A percentile compares a stretch with the other conserved stretches of the same genome.
These are phyloP conservation scores for Blera fallax DNA, from an alignment of 2,888 invertebrate genomes.

Conservation along the genomic window DNA sequence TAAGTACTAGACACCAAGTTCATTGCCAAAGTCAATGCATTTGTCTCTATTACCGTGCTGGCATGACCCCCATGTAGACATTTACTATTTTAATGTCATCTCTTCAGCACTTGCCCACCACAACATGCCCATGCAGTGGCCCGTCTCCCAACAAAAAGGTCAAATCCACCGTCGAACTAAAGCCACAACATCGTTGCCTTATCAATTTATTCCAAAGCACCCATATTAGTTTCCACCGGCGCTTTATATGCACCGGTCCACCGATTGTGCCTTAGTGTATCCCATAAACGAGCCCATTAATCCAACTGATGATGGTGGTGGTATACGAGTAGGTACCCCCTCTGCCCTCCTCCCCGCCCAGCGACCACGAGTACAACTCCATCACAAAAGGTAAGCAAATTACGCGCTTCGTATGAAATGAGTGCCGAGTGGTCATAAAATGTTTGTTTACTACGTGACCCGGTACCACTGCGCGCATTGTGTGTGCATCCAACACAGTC, in stretches of 20 bases:
- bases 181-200: background rate
- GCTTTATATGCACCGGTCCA: background rate
- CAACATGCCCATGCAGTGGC: background rate
- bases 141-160: background rate
- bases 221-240: slow-evolving; percentile 38
- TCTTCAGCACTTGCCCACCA: background rate
- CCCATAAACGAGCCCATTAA: slow-evolving; percentile 64
- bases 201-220: slow-evolving; percentile 19
- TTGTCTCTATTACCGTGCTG: background rate
- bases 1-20: background rate
- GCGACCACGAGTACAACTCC: slow-evolving; percentile 10
- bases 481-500: background rate
- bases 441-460: slow-evolving; percentile 82
- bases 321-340: no score
- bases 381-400: slow-evolving; percentile 60
- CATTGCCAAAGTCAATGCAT: background rate
- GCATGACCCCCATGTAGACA: background rate
- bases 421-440: slow-evolving; percentile 77
- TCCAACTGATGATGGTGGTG: slow-evolving; percentile 28
- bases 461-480: slow-evolving; percentile 43
- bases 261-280: slow-evolving; percentile 12
- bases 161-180: background rate
- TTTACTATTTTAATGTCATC: background rate
- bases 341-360: background rate
- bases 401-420: slow-evolving; percentile 67